These are phyloP conservation scores for Morpho achilles DNA, from an alignment of 2,888 invertebrate species.

Conservation along the genomic window DNA sequence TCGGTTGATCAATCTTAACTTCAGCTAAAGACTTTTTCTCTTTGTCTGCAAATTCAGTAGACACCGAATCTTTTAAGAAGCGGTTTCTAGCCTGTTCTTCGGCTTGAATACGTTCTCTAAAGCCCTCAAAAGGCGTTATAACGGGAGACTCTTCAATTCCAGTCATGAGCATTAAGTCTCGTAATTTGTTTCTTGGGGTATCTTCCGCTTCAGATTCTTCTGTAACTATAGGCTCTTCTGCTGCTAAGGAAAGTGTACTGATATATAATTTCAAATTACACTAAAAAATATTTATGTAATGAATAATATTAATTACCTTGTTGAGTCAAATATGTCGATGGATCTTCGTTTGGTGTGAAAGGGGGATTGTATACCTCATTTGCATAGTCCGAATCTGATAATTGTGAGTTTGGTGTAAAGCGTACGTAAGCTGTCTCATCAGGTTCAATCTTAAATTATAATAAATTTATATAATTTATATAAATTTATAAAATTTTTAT, in stretches of 20 bases:
- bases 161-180: slow-evolving; percentile 57
- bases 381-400: slow-evolving; percentile 84
- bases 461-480: too few species aligned
- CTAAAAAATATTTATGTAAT: slow-evolving; percentile 1
- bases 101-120: slow-evolving; percentile 63
- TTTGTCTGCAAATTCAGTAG: slow-evolving; percentile 46
- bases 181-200: slow-evolving; percentile 61
- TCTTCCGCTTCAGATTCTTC: slow-evolving; percentile 40
- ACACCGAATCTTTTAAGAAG: slow-evolving; percentile 32
- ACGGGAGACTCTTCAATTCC: slow-evolving; percentile 56
- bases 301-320: slow-evolving; percentile 42
- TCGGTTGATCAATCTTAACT: slow-evolving; percentile 39
- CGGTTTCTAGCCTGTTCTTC: slow-evolving; percentile 43
- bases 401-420: slow-evolving; percentile 84
- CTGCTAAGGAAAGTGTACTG: slow-evolving; percentile 12
- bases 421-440: slow-evolving; percentile 88
- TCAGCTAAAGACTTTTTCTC: slow-evolving; percentile 60
- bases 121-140: slow-evolving; percentile 64
- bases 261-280: not conserved
- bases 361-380: slow-evolving; percentile 90
- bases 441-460: slow-evolving; percentile 71
- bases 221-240: slow-evolving; percentile 25
- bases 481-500: too few species aligned
- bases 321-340: slow-evolving; percentile 44
- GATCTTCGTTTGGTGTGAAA: slow-evolving; percentile 68